Conservation (phyloP, 2,797 vertebrate genomes). For the Tiaroga cobitis region DNA sequence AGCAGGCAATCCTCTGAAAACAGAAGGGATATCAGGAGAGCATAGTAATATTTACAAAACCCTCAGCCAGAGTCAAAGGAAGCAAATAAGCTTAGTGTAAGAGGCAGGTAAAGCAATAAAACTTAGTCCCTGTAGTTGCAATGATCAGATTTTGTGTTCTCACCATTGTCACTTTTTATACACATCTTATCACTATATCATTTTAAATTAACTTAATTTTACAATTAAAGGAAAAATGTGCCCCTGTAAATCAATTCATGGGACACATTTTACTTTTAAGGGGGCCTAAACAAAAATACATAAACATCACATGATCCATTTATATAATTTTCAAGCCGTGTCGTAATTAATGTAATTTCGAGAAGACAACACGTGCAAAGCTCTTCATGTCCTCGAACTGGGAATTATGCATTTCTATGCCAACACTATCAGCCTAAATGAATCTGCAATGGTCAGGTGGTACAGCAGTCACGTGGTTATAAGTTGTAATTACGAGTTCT, state of each 20-base stretch:
- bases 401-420: not conserved
- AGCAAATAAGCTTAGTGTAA: not conserved
- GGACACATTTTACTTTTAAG: not conserved
- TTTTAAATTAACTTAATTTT: not conserved
- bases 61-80: not conserved
- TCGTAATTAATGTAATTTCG: not conserved
- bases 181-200: not conserved
- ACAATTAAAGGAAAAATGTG: not conserved
- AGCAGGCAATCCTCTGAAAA: not conserved
- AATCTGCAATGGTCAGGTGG: too few relatives aligned
- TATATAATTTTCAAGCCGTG: not conserved
- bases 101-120: not conserved
- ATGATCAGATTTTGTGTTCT: not conserved
- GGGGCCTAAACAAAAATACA: not conserved
- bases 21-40: slow-evolving; percentile 1
- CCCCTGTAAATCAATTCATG: not conserved
- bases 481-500: too few relatives aligned
- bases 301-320: not conserved
- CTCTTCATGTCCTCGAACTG: not conserved
- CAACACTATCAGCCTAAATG: not conserved
- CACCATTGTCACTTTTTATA: not conserved
- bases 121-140: not conserved
- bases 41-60: not conserved
- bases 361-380: not conserved
- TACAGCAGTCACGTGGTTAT: not conserved